Percentiles rank a stretch among this genome's conserved stretches.
phyloP scores from a whole-genome alignment of 2,113 vertebrate species.

The Ciconia boyciana region DNA sequence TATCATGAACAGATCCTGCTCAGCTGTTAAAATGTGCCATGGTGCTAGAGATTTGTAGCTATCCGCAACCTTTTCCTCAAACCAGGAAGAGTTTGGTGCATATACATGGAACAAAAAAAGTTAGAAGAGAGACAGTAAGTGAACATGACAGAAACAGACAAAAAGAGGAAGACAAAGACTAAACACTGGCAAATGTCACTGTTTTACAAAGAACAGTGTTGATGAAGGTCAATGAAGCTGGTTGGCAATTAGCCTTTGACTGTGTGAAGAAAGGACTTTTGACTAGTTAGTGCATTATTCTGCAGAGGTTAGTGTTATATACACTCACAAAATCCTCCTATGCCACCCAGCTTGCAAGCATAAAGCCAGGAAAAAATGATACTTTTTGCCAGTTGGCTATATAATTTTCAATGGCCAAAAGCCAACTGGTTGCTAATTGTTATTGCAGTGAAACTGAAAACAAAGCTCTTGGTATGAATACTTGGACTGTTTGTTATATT shows the following conservation, averaged over 20 bases:
- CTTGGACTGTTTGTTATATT: conserved; percentile 34
- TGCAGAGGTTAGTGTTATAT: conserved; percentile 16
- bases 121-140: not conserved
- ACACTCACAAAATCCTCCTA: not conserved
- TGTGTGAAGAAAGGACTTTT: conserved; percentile 21
- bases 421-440: conserved; percentile 58
- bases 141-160: not conserved
- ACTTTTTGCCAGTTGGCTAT: conserved; percentile 60
- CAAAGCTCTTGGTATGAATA: conserved; percentile 55
- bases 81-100: not conserved
- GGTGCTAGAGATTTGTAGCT: not conserved
- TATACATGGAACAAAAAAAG: not conserved
- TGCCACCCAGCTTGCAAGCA: conserved; percentile 64
- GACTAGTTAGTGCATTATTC: conserved; percentile 4
- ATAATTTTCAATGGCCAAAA: conserved; percentile 59
- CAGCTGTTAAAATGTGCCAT: not conserved
- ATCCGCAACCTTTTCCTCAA: not conserved
- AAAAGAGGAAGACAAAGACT: not conserved
- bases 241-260: conserved; percentile 34
- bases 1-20: not conserved
- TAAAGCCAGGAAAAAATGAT: conserved; percentile 55
- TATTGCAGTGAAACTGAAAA: conserved; percentile 50
- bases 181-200: not conserved
- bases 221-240: not conserved
- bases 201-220: not conserved